Evolutionary conservation across 1,140 invertebrate genomes (phyloP).

Genomic region (Drosophila seguyi): DNA sequence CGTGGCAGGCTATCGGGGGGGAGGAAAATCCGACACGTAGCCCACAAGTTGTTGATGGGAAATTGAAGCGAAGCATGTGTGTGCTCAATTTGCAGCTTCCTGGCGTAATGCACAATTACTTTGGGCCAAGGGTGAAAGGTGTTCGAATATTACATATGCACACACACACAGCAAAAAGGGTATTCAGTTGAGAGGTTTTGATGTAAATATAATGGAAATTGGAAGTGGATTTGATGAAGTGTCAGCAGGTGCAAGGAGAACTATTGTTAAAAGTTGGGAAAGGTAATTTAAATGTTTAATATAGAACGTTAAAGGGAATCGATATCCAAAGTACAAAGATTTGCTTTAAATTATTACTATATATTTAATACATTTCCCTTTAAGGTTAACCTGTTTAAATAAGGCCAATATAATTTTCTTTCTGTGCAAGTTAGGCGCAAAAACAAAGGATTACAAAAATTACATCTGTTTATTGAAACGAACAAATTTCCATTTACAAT

Average conservation of each 20-base stretch:
- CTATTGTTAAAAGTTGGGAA: neutral
- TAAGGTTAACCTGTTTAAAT: neutral
- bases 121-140: constrained; percentile 15
- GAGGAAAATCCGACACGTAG: constrained; percentile 37
- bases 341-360: neutral
- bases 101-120: constrained; percentile 50
- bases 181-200: constrained; percentile 1
- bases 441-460: constrained; percentile 7
- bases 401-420: neutral
- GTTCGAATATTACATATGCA: constrained; percentile 45
- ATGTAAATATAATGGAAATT: constrained; percentile 7
- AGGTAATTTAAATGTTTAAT: neutral
- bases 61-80: constrained; percentile 53
- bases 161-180: neutral
- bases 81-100: constrained; percentile 50
- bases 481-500: constrained; percentile 64
- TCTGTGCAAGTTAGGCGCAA: neutral
- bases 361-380: neutral
- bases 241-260: neutral
- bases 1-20: neutral
- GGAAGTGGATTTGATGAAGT: neutral
- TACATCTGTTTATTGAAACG: constrained; percentile 60
- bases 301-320: neutral
- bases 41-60: constrained; percentile 47
- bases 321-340: too few species aligned